Evolutionary conservation across 2,113 vertebrate genomes (phyloP), one percentile per base, ranked within the genome.

Genomic region (Athene noctua): DNA sequence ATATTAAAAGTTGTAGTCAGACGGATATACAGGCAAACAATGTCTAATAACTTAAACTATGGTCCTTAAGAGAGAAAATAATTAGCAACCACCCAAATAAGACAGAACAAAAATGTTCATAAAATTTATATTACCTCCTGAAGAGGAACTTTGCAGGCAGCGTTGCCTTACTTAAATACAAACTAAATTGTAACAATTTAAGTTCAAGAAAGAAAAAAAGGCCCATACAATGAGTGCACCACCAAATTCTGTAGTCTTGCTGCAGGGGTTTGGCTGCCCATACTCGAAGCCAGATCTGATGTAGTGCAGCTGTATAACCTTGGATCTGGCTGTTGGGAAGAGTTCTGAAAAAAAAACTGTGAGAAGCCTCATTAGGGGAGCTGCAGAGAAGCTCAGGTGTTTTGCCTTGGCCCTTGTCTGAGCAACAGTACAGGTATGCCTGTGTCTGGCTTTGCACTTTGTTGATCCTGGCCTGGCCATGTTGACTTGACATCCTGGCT

Each of bases 151-250:
- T 70, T 6, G 46, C 3, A 52, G 38, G 6, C 7, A 46, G 3
- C 9, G 61, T 61, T 55, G 3, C 9, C 9, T 27, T 34, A 36
- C 70, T 61, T 61, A 61, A 74, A 79, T 15, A 27, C 3, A 46
- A 67, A 32, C 3, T 2, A 72, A 79, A 54, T 4, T 5, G 9
- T 25, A 63, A 49, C 4, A 51, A 55, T 13, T 91, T 59, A 36
- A 40, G 3, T n/a, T 46, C 6, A 51, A 18, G 6, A 27, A 5
- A 38, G 8, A 9, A 40, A 25, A 26, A 36, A 23, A 15, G 4
- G 4, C 5, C 5, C 17, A 1, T 16, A 29, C 20, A 85, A 9
- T 5, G 2, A 44, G 5, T 5, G 9, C 11, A 40, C 26, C 6
- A 54, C 10, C 2, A 55, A 63, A 85, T 7, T 59, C 27, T 49